Evolutionary conservation across 2,888 invertebrate species (phyloP), one percentile per base, ranked within the genome.

Genomic region (Macrosiphum euphorbiae): DNA sequence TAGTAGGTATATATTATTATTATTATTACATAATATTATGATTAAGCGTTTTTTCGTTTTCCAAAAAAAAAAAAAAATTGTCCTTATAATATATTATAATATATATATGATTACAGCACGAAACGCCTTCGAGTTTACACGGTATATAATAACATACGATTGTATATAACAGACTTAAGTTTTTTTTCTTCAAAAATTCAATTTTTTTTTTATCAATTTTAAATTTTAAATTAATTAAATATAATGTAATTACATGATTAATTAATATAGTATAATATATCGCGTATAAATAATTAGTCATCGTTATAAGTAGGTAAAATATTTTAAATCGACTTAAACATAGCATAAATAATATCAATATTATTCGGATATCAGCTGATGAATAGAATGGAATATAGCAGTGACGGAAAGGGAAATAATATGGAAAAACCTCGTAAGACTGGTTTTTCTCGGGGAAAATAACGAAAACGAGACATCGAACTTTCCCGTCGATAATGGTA

Each of bases 31-130:
- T 58, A 47, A n/a, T 86, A 84, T 52, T 41, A 86, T 35, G 58
- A 88, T n/a, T 88, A 92, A 92, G 92, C 92, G 92, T 88, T 88
- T 92, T 92, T 92, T 92, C 67, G 67, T 88, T 92, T 92, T 92
- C 88, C 92, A 61, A 67, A 50, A 44, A 88, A 88, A 92, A 91
- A 78, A 78, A 78, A 78, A 78, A 20, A 7, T 35, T 78, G 20
- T 67, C 20, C 35, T 35, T 78, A 78, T 35, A 78, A 35, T 78
- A 78, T 78, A 78, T 35, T 88, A 44, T 88, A 55, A 55, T 85
- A 44, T 47, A 44, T 47, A 47, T 86, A 47, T 47, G 44, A 90
- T 50, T 91, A 35, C 8, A 47, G 44, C 91, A 11, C 58, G 24
- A 61, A 58, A 47, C n/a, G 28, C 24, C 13, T 16, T 47, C 44